These are phyloP conservation scores for Formicarius rufipectus DNA, from an alignment of 2,113 vertebrate species.

Conservation along the genomic window DNA sequence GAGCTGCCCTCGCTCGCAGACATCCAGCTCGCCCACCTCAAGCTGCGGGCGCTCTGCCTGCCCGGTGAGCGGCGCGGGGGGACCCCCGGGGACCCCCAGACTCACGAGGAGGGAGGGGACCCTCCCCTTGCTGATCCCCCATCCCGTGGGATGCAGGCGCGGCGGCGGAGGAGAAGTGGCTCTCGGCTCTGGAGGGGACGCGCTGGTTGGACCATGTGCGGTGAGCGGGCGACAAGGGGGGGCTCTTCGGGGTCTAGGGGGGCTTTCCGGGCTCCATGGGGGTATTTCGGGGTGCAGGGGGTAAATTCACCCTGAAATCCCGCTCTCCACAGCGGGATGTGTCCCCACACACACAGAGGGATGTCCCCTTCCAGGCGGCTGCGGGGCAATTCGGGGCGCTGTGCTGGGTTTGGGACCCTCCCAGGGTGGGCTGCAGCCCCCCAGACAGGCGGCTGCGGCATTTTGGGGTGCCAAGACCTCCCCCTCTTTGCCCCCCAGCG, in stretches of 20 bases:
- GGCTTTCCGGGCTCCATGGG: neutral
- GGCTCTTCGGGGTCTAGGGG: no score
- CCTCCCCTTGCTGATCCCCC: rapidly evolving
- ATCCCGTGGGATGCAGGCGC: neutral
- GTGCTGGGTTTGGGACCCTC: neutral
- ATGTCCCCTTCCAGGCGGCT: no score
- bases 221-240: slow-evolving; percentile 58
- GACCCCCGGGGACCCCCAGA: rapidly evolving
- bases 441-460: rapidly evolving
- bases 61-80: slow-evolving; percentile 73
- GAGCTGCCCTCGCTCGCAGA: slow-evolving; percentile 85
- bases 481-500: slow-evolving; percentile 57
- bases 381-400: neutral
- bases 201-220: slow-evolving; percentile 89
- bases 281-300: neutral
- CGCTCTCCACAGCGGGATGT: neutral
- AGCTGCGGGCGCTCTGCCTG: slow-evolving; percentile 83
- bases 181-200: slow-evolving; percentile 89
- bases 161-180: slow-evolving; percentile 89
- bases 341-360: no score
- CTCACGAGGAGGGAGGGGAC: neutral
- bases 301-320: neutral
- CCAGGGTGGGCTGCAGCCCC: rapidly evolving
- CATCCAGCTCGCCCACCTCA: slow-evolving; percentile 85
- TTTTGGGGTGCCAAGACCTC: neutral